Percentiles rank a stretch among this genome's conserved stretches.
phyloP scores from a whole-genome alignment of 2,113 vertebrate genomes.

The Corythoichthys haematopterus region DNA sequence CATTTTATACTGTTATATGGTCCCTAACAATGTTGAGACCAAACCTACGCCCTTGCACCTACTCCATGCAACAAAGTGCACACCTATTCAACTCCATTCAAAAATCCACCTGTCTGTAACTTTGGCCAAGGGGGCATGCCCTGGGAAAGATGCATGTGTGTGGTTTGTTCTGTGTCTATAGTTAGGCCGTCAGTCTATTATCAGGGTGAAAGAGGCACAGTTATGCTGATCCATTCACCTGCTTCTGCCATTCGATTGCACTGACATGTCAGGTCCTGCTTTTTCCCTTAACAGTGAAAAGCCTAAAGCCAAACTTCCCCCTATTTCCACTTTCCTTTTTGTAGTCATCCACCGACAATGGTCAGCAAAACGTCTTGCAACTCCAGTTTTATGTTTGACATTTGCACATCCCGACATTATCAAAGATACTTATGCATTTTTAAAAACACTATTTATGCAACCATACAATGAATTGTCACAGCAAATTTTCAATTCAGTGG shows the following conservation, averaged over 20 bases:
- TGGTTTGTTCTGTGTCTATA: slow-evolving; percentile 65
- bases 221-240: slow-evolving; percentile 69
- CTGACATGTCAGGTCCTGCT: slow-evolving; percentile 22
- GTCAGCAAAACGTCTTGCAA: neutral
- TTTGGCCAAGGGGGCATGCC: slow-evolving; percentile 33
- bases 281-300: neutral
- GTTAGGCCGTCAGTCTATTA: slow-evolving; percentile 61
- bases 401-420: neutral
- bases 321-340: neutral
- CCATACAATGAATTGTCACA: neutral
- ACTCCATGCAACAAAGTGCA: neutral
- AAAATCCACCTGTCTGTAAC: slow-evolving; percentile 24
- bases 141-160: slow-evolving; percentile 42
- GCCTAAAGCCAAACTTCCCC: neutral
- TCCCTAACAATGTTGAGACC: no score
- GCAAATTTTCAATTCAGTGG: slow-evolving; percentile 1
- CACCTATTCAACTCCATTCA: neutral
- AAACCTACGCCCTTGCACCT: no score
- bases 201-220: slow-evolving; percentile 56
- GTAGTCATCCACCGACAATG: neutral
- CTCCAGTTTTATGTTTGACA: neutral
- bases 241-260: slow-evolving; percentile 60
- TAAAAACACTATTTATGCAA: neutral
- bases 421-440: neutral
- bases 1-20: no score